Percentiles rank a stretch among this genome's conserved stretches.
These are phyloP conservation scores for Oreohelix idahoensis DNA, from an alignment of 1,140 invertebrate species.

Conservation along the genomic window DNA sequence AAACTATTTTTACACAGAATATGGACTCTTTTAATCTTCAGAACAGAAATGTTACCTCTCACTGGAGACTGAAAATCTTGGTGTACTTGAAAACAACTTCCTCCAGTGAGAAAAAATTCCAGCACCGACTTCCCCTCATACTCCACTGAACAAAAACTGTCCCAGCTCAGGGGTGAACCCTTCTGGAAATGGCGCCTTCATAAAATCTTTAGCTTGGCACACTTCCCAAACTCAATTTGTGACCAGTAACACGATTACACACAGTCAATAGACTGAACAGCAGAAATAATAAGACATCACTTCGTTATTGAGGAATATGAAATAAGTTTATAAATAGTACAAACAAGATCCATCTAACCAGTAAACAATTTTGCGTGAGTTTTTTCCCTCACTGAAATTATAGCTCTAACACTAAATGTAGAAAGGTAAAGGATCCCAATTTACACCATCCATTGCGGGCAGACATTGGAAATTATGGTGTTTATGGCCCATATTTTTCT, in stretches of 20 bases:
- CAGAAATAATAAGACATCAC: neutral
- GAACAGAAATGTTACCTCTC: no score
- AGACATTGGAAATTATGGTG: no score
- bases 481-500: no score
- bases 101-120: constrained; percentile 90
- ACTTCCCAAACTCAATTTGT: constrained; percentile 93
- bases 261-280: constrained; percentile 33
- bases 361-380: no score
- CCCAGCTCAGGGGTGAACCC: constrained; percentile 98
- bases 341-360: no score
- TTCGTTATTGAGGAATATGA: neutral
- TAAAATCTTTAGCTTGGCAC: constrained; percentile 87
- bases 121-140: constrained; percentile 85
- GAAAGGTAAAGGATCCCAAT: no score
- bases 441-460: no score
- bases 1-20: no score
- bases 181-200: constrained; percentile 84
- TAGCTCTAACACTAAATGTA: no score
- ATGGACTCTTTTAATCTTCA: no score
- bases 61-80: constrained; percentile 92
- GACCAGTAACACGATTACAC: constrained; percentile 77
- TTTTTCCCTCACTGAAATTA: no score
- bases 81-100: constrained; percentile 95
- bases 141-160: constrained; percentile 94
- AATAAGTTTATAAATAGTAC: neutral